Evolutionary conservation across 2,888 invertebrate genomes (phyloP).

Genomic region (Strigamia maritima): DNA sequence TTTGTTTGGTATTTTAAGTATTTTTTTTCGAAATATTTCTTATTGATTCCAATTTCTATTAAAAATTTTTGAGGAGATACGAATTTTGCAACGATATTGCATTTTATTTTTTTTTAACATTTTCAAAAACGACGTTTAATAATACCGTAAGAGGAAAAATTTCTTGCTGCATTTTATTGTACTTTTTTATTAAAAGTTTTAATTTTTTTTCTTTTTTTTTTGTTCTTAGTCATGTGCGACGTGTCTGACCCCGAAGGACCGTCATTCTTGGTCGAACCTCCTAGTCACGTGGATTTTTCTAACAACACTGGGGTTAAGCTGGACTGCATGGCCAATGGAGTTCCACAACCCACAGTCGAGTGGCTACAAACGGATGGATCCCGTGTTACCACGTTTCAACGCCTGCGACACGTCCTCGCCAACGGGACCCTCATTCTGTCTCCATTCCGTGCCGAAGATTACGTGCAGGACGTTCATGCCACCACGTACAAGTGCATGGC

Average conservation of each 20-base stretch:
- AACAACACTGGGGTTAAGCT: conserved; percentile 90
- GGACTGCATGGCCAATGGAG: conserved; percentile 85
- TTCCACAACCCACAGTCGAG: conserved; percentile 84
- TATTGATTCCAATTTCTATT: too few relatives aligned
- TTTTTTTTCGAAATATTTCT: too few relatives aligned
- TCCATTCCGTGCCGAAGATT: conserved; percentile 47
- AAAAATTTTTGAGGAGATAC: too few relatives aligned
- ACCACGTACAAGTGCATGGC: conserved; percentile 49
- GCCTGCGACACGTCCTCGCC: conserved; percentile 68
- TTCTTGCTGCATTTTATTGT: neutral
- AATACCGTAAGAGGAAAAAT: neutral
- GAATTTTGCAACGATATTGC: too few relatives aligned
- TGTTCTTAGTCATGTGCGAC: neutral
- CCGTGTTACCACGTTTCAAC: conserved; percentile 86
- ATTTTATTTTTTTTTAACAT: neutral
- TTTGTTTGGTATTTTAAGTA: too few relatives aligned
- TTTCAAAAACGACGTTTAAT: neutral
- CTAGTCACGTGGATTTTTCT: conserved; percentile 86
- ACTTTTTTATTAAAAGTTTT: neutral
- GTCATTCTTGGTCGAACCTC: conserved; percentile 86
- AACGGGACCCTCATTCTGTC: conserved; percentile 44
- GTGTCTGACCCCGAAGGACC: conserved; percentile 61
- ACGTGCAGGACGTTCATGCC: conserved; percentile 46
- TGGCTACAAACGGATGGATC: conserved; percentile 90
- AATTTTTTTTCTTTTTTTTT: neutral